These are phyloP conservation scores for Karalla daura DNA, from an alignment of 2,797 vertebrate genomes.

Conservation along the genomic window DNA sequence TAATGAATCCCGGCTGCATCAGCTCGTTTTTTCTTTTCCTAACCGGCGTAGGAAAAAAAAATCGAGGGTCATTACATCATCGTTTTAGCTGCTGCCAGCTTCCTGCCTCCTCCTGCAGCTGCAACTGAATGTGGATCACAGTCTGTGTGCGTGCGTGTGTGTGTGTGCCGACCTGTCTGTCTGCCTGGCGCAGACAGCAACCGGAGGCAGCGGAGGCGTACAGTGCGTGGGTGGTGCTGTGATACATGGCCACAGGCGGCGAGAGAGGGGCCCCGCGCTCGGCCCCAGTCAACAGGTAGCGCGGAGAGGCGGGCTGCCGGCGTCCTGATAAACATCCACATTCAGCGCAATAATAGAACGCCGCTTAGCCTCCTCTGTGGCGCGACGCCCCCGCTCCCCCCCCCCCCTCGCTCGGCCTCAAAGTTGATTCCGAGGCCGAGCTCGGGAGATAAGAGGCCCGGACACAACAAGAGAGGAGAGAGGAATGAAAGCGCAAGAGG, in stretches of 20 bases:
- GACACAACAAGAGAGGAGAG: constrained; percentile 33
- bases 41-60: background rate
- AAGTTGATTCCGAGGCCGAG: constrained; percentile 34
- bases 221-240: constrained; percentile 20
- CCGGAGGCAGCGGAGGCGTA: constrained; percentile 14
- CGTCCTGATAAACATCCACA: constrained; percentile 63
- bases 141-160: background rate
- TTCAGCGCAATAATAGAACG: constrained; percentile 55
- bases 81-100: background rate
- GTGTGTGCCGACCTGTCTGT: constrained; percentile 4
- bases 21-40: too few relatives aligned
- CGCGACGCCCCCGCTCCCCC: constrained; percentile 24
- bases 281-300: constrained; percentile 38
- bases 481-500: constrained; percentile 17
- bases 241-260: constrained; percentile 33
- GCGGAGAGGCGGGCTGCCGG: constrained; percentile 25
- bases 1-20: background rate
- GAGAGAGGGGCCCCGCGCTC: constrained; percentile 47
- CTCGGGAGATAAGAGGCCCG: too few relatives aligned
- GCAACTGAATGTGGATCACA: constrained; percentile 7
- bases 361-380: constrained; percentile 48
- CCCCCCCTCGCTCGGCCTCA: constrained; percentile 24
- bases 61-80: background rate
- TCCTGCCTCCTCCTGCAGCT: background rate
- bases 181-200: background rate